Evolutionary conservation across 1,140 invertebrate genomes (phyloP).

Genomic region (Nasonia vitripennis): DNA sequence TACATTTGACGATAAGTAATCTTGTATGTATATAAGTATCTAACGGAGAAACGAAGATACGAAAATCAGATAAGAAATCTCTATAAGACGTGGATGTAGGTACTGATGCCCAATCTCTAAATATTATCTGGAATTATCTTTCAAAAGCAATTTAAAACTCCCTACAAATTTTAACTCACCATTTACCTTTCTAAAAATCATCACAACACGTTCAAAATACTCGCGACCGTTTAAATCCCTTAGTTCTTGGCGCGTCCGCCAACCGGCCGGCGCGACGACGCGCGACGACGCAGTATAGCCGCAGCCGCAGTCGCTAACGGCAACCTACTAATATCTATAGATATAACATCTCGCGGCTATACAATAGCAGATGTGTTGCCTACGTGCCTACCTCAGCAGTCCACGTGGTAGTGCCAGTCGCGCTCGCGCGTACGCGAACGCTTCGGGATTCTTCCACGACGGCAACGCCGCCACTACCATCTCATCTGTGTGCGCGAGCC

Average conservation of each 20-base stretch:
- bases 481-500: neutral
- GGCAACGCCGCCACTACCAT: neutral
- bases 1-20: too few relatives aligned
- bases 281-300: neutral
- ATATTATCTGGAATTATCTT: too few relatives aligned
- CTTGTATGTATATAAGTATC: too few relatives aligned
- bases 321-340: neutral
- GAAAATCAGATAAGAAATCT: too few relatives aligned
- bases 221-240: neutral
- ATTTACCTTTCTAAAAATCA: too few relatives aligned
- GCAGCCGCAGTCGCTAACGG: neutral
- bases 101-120: too few relatives aligned
- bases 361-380: neutral
- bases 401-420: conserved; percentile 36
- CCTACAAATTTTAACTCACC: too few relatives aligned
- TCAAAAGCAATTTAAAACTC: too few relatives aligned
- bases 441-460: conserved; percentile 50
- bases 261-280: conserved; percentile 3
- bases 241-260: conserved; percentile 38
- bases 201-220: too few relatives aligned
- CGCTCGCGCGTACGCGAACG: neutral
- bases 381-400: conserved; percentile 14
- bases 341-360: neutral
- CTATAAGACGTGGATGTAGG: too few relatives aligned
- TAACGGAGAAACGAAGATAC: too few relatives aligned